Evolutionary conservation across 2,113 vertebrate genomes (phyloP), one percentile per base, ranked within the genome.

Genomic region (Prionailurus viverrinus): DNA sequence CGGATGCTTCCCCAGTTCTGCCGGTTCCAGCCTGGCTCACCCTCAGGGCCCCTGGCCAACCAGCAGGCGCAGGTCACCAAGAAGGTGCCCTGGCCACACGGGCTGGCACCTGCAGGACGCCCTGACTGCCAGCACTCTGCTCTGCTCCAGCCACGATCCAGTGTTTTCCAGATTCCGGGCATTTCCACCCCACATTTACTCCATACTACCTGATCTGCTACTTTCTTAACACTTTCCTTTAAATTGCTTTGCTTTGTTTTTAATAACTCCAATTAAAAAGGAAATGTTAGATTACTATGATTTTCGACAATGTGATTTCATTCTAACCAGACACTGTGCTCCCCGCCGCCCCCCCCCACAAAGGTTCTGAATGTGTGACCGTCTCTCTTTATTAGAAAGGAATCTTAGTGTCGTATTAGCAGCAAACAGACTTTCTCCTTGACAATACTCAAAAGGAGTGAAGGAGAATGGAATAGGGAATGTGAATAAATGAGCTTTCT

Each of bases 131-230:
- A 19, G 58, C 13, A 5, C 39, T 61, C 65, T 12, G 65, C 41
- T 48, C 45, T 36, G 21, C 5, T 11, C 5, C 63, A 53, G 4
- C 19, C 12, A 0, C 5, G 1, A 13, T 3, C n/a, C 12, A 6
- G 15, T 1, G 45, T 16, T 36, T 69, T 29, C 93, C 93, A 96
- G 83, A 51, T 15, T 48, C 41, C 12, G 33, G 85, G 39, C 3
- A 1, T 33, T 74, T 58, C 41, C 31, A 31, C 0, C 53, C 68
- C 23, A 1, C 71, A 15, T 53, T 36, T 63, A 48, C 3, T 2
- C 25, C 4, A 27, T 1, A 36, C 18, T 19, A 15, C 31, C 78
- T 45, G 27, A 27, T 58, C 69, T 33, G 10, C 25, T 66, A 1
- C 61, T 45, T 81, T 76, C 65, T 90, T 33, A 63, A n/a, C n/a